Evolutionary conservation across 1,140 invertebrate genomes (phyloP).

Genomic region (Metopolophium dirhodum): DNA sequence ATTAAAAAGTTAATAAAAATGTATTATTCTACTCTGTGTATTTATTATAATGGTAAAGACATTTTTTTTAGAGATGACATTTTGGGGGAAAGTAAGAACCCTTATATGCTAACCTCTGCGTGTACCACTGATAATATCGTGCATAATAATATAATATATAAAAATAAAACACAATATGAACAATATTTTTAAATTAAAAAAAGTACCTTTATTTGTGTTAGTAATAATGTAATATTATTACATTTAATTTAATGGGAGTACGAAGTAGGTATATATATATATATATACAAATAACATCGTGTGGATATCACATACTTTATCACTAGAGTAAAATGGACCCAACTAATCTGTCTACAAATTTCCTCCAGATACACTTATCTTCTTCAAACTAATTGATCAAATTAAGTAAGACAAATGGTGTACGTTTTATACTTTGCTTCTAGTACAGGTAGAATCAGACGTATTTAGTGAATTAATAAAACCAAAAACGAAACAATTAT

Average conservation of each 20-base stretch:
- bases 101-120: not conserved
- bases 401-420: not conserved
- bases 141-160: not conserved
- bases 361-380: not conserved
- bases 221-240: not conserved
- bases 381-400: constrained; percentile 3
- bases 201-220: not conserved
- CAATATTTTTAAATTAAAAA: not conserved
- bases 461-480: constrained; percentile 18
- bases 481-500: not conserved
- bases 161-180: not conserved
- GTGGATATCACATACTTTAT: not conserved
- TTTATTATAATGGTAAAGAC: not conserved
- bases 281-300: not conserved
- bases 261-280: not conserved
- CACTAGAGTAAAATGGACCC: not conserved
- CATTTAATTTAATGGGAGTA: not conserved
- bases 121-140: not conserved
- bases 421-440: not conserved
- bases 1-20: not conserved
- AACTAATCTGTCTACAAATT: not conserved
- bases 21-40: not conserved
- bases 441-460: not conserved
- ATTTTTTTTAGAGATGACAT: not conserved
- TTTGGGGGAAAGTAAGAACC: not conserved